Conservation (phyloP, 2,797 vertebrate species). For the Prunella strophiata region DNA sequence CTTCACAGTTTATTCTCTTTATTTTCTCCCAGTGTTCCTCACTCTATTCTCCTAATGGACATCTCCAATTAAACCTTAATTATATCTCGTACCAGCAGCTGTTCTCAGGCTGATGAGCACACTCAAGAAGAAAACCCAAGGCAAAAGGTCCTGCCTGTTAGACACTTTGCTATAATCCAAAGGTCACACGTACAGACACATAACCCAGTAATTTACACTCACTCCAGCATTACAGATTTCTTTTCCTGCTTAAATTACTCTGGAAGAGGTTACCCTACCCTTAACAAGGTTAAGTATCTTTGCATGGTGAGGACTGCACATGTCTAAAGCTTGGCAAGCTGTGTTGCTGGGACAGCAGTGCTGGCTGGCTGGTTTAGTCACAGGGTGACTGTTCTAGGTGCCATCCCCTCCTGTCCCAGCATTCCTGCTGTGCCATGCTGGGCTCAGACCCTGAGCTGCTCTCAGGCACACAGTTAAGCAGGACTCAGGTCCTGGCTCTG, state of each 20-base stretch:
- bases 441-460: neutral
- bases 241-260: slow-evolving; percentile 5
- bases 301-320: neutral
- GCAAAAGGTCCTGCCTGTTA: neutral
- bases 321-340: neutral
- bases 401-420: neutral
- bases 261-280: neutral
- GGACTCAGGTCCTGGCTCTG: neutral
- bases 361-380: neutral
- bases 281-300: neutral
- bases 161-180: neutral
- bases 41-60: slow-evolving; percentile 10
- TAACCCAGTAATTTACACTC: neutral
- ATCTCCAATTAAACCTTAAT: slow-evolving; percentile 43
- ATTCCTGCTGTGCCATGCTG: neutral
- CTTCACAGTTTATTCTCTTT: neutral
- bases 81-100: neutral
- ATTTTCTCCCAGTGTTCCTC: neutral
- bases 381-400: neutral
- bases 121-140: neutral
- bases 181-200: neutral
- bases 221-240: neutral
- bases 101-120: neutral
- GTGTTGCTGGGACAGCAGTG: neutral
- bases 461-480: neutral